Conservation (phyloP, 1,140 invertebrate species). For the Melanaphis sacchari region DNA sequence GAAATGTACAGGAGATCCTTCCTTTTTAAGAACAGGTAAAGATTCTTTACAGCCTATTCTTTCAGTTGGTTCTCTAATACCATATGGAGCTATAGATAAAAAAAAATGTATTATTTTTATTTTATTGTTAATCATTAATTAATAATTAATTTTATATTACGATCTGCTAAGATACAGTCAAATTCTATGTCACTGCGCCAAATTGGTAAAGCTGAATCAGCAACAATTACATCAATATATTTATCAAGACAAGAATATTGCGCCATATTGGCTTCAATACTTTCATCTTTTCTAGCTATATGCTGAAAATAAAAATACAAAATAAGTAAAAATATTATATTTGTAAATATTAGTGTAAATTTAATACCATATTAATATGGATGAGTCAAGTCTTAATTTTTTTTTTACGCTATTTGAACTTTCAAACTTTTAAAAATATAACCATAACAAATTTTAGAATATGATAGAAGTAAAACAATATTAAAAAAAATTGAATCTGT, state of each 20-base stretch:
- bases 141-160: constrained; percentile 70
- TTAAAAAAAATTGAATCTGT: background rate
- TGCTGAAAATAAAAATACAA: constrained; percentile 44
- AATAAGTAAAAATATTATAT: background rate
- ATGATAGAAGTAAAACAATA: background rate
- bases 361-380: background rate
- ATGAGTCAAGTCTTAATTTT: background rate
- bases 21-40: constrained; percentile 32
- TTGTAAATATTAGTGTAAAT: background rate
- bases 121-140: background rate
- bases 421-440: too few species aligned
- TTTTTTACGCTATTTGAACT: background rate
- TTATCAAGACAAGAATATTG: constrained; percentile 80
- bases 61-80: constrained; percentile 89
- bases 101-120: constrained; percentile 21
- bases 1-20: constrained; percentile 72
- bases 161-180: constrained; percentile 93
- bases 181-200: constrained; percentile 77
- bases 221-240: constrained; percentile 88
- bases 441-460: background rate
- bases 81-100: constrained; percentile 84
- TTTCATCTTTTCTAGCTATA: constrained; percentile 75
- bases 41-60: constrained; percentile 73
- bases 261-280: constrained; percentile 81
- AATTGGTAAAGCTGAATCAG: constrained; percentile 84